These are phyloP conservation scores for Sinocyclocheilus rhinocerous DNA, from an alignment of 2,113 vertebrate genomes.

Conservation along the genomic window DNA sequence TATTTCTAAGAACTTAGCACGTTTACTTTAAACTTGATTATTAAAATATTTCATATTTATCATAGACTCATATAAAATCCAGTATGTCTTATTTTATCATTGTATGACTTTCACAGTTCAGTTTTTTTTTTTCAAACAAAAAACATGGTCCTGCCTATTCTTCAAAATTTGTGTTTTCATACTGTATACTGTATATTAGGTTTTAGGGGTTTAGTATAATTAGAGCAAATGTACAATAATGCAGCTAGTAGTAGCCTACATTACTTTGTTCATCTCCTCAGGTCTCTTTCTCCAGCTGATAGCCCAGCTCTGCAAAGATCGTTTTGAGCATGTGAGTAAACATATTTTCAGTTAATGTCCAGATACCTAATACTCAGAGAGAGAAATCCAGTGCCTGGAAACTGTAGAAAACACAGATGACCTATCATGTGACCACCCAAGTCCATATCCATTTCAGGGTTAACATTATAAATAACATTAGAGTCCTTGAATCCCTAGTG, in stretches of 20 bases:
- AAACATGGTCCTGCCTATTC: background rate
- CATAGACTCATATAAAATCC: no score
- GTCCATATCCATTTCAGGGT: slow-evolving; percentile 47
- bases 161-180: background rate
- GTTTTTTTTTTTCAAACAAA: background rate
- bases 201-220: background rate
- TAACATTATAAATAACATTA: slow-evolving; percentile 17
- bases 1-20: no score
- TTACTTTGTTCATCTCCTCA: slow-evolving; percentile 67
- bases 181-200: background rate
- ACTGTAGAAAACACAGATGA: slow-evolving; percentile 22
- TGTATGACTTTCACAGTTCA: no score
- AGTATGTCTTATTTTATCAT: no score
- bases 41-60: no score
- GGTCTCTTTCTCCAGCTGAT: slow-evolving; percentile 94
- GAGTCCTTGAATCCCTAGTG: background rate
- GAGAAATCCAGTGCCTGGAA: background rate
- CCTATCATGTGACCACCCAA: slow-evolving; percentile 19
- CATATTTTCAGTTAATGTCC: background rate
- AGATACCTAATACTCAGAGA: background rate
- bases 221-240: background rate
- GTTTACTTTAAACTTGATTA: no score
- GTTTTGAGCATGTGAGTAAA: slow-evolving; percentile 94
- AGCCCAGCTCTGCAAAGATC: slow-evolving; percentile 96
- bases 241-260: background rate